These are phyloP conservation scores for Clarias platycephalus DNA, from an alignment of 2,797 vertebrate species.

Conservation along the genomic window DNA sequence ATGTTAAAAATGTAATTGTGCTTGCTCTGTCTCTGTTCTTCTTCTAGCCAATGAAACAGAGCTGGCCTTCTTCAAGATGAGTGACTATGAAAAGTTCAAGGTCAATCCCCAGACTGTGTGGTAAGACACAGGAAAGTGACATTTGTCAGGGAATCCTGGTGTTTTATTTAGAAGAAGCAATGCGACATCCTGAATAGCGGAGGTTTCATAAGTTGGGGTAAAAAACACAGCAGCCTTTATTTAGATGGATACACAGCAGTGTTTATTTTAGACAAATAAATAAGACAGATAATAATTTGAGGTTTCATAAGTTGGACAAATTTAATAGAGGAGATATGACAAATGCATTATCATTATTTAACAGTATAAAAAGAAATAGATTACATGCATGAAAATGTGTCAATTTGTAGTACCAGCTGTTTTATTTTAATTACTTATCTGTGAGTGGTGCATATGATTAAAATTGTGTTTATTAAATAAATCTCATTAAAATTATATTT, in stretches of 20 bases:
- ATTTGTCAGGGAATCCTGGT: not conserved
- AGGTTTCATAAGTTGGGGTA: not conserved
- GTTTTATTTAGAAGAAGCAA: slow-evolving; percentile 30
- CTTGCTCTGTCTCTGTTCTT: slow-evolving; percentile 32
- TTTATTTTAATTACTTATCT: slow-evolving; percentile 32
- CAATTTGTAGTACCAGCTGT: not conserved
- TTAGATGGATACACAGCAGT: not conserved
- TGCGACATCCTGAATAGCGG: not conserved
- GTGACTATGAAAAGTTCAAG: slow-evolving; percentile 86
- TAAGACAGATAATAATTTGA: not conserved
- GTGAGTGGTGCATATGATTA: not conserved
- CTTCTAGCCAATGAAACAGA: slow-evolving; percentile 87
- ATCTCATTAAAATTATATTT: not conserved
- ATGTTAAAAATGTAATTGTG: not conserved
- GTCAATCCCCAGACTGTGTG: slow-evolving; percentile 75
- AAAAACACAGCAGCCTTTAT: not conserved
- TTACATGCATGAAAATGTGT: not conserved
- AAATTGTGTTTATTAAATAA: slow-evolving; percentile 28
- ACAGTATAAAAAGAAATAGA: too few species aligned
- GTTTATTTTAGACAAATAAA: slow-evolving; percentile 11
- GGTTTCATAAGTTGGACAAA: not conserved
- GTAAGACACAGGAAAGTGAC: slow-evolving; percentile 55
- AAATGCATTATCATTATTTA: slow-evolving; percentile 14
- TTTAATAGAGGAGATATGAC: not conserved
- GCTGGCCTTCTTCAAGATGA: slow-evolving; percentile 86